phyloP scores from a whole-genome alignment of 2,888 invertebrate genomes.

The Entomobrya proxima region DNA sequence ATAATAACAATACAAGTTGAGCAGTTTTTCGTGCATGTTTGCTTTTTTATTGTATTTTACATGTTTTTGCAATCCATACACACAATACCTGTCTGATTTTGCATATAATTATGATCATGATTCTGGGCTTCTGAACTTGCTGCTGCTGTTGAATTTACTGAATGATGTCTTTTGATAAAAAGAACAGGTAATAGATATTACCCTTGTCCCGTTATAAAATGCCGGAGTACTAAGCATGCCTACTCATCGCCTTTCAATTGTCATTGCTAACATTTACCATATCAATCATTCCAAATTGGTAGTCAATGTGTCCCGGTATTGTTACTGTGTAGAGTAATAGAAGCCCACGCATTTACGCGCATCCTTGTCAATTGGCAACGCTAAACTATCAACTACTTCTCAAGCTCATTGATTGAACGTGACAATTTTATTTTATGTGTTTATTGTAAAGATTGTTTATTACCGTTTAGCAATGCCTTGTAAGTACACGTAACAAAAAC shows the following conservation, averaged over 20 bases:
- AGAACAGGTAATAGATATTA: constrained; percentile 34
- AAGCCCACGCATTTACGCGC: constrained; percentile 11
- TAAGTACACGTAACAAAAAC: not conserved
- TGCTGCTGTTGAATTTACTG: constrained; percentile 1
- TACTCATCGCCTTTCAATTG: constrained; percentile 14
- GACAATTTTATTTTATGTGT: constrained; percentile 39
- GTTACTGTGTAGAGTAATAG: no score
- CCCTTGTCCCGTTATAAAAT: constrained; percentile 26
- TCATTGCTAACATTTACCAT: constrained; percentile 29
- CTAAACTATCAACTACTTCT: not conserved
- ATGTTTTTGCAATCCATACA: constrained; percentile 19
- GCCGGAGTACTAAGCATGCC: not conserved
- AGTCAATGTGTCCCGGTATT: not conserved
- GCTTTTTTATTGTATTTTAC: no score
- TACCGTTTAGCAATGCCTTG: constrained; percentile 36
- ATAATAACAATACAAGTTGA: constrained; percentile 12
- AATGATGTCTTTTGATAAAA: constrained; percentile 19
- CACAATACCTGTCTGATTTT: constrained; percentile 28
- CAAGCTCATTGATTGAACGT: constrained; percentile 33
- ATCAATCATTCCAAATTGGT: constrained; percentile 32
- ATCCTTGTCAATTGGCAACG: no score
- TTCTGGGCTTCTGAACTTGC: no score
- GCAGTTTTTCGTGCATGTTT: constrained; percentile 17
- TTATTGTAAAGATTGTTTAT: constrained; percentile 38
- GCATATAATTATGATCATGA: constrained; percentile 36